Base-by-base conservation (phyloP, 2,113 vertebrate species). In the Lutjanus erythropterus region DNA sequence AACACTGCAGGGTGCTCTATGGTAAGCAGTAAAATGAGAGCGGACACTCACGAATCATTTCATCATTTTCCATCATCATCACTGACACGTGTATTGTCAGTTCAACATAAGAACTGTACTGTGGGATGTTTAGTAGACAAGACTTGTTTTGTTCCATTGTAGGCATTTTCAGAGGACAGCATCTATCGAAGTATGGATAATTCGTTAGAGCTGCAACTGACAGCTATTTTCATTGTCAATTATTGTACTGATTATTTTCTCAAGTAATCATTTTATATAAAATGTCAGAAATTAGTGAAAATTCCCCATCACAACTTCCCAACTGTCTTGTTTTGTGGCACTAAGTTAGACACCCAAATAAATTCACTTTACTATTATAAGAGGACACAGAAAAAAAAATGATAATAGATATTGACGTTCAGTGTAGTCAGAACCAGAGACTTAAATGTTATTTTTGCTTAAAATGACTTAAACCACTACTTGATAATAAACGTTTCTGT, bases 41-140 rank as follows among this genome's bases (percentile, higher is more conserved):
- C 1, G 5, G 37, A 71, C 53, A 39, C 44, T 55, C 50, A 2
- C 59, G 52, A 69, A n/a, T 79, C 31, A 66, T 79, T 10, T 58
- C 18, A 41, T 23, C 1, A 39, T 18, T 37, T 10, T 72, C 19
- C 23, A 69, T 25, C 23, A 69, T 44, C 25, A 49, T 3, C 50
- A 55, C 42, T 47, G 50, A 56, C 16, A 44, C 10, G n/a, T 42
- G 19, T 25, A 23, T 46, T 21, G 25, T 35, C 2, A 35, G 18
- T 65, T 47, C 10, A 16, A 66, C 14, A 16, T 72, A 67, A 67
- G 50, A 56, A 49, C 2, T 66, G 59, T 44, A 59, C 42, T 71
- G 42, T 44, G 58, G 59, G 50, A 27, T 62, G 33, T 52, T 52
- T 3, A n/a, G 12, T 47, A 35, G 1, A 29, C 44, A 37, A 23